Evolutionary conservation across 2,113 vertebrate genomes (phyloP).

Genomic region (Rhizomys pruinosus): DNA sequence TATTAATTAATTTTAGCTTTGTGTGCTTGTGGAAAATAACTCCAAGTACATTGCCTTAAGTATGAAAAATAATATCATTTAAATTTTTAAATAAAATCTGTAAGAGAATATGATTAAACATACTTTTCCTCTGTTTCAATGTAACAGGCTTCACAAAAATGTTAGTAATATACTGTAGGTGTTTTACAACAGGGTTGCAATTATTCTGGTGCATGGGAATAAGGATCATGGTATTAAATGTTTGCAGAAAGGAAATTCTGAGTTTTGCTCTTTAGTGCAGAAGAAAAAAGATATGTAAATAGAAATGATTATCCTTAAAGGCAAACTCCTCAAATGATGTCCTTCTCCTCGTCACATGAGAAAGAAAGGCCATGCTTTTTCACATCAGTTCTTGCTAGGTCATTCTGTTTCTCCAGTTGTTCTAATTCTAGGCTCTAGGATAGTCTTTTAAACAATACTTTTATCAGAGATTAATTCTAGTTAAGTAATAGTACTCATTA

Average conservation of each 20-base stretch:
- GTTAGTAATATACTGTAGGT: constrained; percentile 55
- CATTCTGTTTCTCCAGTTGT: neutral
- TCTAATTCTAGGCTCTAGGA: neutral
- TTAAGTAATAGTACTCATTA: neutral
- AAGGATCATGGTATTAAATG: constrained; percentile 51
- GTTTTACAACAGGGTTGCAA: constrained; percentile 36
- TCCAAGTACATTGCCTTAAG: constrained; percentile 49
- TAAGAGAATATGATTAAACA: constrained; percentile 53
- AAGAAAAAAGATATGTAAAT: neutral
- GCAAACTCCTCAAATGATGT: neutral
- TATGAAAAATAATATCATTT: constrained; percentile 50
- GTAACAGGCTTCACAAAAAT: constrained; percentile 41
- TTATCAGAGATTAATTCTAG: neutral
- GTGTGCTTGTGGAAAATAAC: constrained; percentile 22
- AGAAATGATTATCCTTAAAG: neutral
- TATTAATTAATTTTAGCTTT: constrained; percentile 29
- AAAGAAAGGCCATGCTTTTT: neutral
- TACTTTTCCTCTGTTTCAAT: neutral
- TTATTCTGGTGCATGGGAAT: constrained; percentile 21
- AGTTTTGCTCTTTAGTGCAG: neutral
- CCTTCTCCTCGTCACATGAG: neutral
- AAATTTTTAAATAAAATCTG: constrained; percentile 35
- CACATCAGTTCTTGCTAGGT: neutral
- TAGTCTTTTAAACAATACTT: neutral
- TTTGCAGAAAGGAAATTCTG: constrained; percentile 8